Conservation (phyloP, 2,888 invertebrate species). For the Rhingia rostrata region DNA sequence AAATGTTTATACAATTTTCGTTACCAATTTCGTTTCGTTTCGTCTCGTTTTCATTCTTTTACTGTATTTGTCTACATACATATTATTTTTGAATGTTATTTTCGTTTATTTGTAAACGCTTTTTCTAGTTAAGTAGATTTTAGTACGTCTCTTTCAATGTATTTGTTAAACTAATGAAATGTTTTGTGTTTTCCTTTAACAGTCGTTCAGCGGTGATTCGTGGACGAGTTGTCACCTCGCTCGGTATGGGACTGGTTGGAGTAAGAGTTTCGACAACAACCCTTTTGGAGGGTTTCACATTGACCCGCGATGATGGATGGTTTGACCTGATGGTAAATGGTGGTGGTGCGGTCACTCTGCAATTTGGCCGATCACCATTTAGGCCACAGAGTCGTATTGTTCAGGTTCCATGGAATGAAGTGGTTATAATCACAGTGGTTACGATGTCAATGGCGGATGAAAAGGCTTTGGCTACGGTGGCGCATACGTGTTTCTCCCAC, state of each 20-base stretch:
- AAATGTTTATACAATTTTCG: constrained; percentile 76
- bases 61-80: constrained; percentile 50
- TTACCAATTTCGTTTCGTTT: constrained; percentile 47
- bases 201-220: constrained; percentile 98
- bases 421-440: constrained; percentile 95
- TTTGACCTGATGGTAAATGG: constrained; percentile 99
- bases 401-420: constrained; percentile 98
- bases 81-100: constrained; percentile 56
- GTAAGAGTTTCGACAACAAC: constrained; percentile 97
- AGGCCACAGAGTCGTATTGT: constrained; percentile 93
- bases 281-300: constrained; percentile 97
- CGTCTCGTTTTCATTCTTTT: constrained; percentile 42
- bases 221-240: constrained; percentile 95
- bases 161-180: background rate
- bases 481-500: constrained; percentile 93
- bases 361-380: constrained; percentile 96
- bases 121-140: constrained; percentile 60
- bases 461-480: constrained; percentile 86
- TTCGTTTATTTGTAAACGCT: constrained; percentile 50
- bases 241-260: constrained; percentile 96
- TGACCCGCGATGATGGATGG: constrained; percentile 96
- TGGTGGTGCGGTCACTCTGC: constrained; percentile 97
- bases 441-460: constrained; percentile 93
- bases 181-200: constrained; percentile 77
- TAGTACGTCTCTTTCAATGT: background rate